Evolutionary conservation across 2,888 invertebrate species (phyloP).

Genomic region (Diadegma fenestrale): DNA sequence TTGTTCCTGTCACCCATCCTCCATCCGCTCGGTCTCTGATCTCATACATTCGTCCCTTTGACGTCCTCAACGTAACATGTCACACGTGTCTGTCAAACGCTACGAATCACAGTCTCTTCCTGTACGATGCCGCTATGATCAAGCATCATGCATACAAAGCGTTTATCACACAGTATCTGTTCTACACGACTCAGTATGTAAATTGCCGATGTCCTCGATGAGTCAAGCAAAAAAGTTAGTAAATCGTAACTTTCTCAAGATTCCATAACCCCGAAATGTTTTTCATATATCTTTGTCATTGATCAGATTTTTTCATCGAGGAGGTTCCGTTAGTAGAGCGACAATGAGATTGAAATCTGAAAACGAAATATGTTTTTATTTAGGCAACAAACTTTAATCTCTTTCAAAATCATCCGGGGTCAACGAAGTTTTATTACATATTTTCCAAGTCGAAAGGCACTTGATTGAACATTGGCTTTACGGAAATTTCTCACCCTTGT

Average conservation of each 20-base stretch:
- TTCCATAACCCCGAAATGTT: background rate
- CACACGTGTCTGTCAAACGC: slow-evolving; percentile 15
- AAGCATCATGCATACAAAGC: slow-evolving; percentile 53
- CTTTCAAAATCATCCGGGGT: no score
- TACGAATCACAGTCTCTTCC: slow-evolving; percentile 6
- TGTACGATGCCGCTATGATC: slow-evolving; percentile 40
- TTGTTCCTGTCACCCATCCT: slow-evolving; percentile 3
- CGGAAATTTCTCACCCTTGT: no score
- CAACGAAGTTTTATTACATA: no score
- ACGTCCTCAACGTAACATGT: slow-evolving; percentile 40
- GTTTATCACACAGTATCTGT: slow-evolving; percentile 13
- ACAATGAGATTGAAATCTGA: no score
- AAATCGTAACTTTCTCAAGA: background rate
- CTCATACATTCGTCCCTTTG: slow-evolving; percentile 43
- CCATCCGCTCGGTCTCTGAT: slow-evolving; percentile 5
- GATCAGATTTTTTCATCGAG: no score
- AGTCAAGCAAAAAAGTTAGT: background rate
- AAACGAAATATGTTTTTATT: no score
- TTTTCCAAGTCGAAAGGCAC: no score
- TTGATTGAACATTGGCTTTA: no score
- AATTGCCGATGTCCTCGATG: background rate
- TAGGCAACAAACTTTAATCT: no score
- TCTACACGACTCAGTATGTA: slow-evolving; percentile 17
- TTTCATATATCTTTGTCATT: no score
- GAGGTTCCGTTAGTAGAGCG: no score